Percentiles rank a stretch among this genome's conserved stretches.
These are phyloP conservation scores for Papilio polytes DNA, from an alignment of 1,140 invertebrate species.

Conservation along the genomic window DNA sequence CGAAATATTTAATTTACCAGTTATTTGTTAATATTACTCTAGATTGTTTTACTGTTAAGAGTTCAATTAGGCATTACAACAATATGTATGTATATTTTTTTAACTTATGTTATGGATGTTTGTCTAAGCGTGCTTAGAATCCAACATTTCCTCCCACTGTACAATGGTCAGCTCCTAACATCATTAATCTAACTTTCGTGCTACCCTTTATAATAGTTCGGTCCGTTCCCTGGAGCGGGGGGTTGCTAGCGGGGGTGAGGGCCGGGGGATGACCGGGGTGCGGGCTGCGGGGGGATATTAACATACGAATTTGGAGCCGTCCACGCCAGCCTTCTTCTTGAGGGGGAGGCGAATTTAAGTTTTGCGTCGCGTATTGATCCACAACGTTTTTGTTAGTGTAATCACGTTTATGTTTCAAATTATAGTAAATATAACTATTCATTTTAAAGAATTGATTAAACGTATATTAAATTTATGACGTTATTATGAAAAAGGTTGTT, in stretches of 20 bases:
- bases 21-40: too few species aligned
- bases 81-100: background rate
- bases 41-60: too few species aligned
- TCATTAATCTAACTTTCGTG: conserved; percentile 84
- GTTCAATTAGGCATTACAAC: background rate
- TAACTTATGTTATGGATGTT: background rate
- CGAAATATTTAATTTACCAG: too few species aligned
- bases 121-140: conserved; percentile 28
- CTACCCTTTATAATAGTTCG: conserved; percentile 83
- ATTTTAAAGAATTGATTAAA: too few species aligned
- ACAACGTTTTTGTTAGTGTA: conserved; percentile 64
- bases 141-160: conserved; percentile 51
- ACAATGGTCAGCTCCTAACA: conserved; percentile 80
- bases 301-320: conserved; percentile 79
- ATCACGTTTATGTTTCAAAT: conserved; percentile 50
- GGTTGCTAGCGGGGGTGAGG: conserved; percentile 45
- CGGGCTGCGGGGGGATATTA: conserved; percentile 63
- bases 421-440: background rate
- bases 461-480: too few species aligned
- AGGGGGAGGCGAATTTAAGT: conserved; percentile 79
- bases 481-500: too few species aligned
- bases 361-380: conserved; percentile 80
- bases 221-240: conserved; percentile 67
- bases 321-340: conserved; percentile 73
- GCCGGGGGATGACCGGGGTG: conserved; percentile 48